Evolutionary conservation across 1,140 invertebrate genomes (phyloP), one percentile per base, ranked within the genome.

Genomic region (Teleogryllus occipitalis): DNA sequence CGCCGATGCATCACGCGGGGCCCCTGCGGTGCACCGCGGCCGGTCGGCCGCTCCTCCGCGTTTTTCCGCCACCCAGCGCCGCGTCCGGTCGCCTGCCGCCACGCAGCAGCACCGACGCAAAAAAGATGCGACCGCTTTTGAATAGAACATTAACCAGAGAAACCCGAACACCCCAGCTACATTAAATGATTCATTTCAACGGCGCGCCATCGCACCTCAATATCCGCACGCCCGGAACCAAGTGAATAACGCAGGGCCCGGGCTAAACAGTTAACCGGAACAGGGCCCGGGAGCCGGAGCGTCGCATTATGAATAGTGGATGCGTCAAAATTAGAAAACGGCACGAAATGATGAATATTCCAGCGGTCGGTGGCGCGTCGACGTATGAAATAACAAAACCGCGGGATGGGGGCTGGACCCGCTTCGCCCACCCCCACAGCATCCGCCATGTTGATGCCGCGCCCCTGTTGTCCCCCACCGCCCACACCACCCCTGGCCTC

Each of bases 311-410:
- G 54, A 65, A 65, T 65, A 65, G 54, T 65, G 54, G 54, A 65
- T 65, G 54, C 54, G 54, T 65, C 54, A 65, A 65, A 65, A 65
- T 65, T 65, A 65, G 54, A 65, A 65, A 65, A 65, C 54, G 54
- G 54, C 54, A 65, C 54, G 54, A 65, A 14, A 65, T 65, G 54
- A 65, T 65, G 54, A 65, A 65, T 65, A 65, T 65, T 65, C 54
- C 54, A 65, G 54, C 54, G 18, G 10, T 18, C 10, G 54, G 54
- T 65, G 54, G 54, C 54, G 54, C 54, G 54, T 65, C 54, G 54
- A 65, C 54, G 54, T 65, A 65, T 65, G 54, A 65, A 65, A 65
- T 65, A 65, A 65, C 54, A 65, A 65, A 65, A 65, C 54, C 54
- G 18, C 54, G 54, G 54, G 54, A 39, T 39, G 27, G 27, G 27